Evolutionary conservation across 2,113 vertebrate species (phyloP), one percentile per base, ranked within the genome.

Genomic region (Sylvietta virens): DNA sequence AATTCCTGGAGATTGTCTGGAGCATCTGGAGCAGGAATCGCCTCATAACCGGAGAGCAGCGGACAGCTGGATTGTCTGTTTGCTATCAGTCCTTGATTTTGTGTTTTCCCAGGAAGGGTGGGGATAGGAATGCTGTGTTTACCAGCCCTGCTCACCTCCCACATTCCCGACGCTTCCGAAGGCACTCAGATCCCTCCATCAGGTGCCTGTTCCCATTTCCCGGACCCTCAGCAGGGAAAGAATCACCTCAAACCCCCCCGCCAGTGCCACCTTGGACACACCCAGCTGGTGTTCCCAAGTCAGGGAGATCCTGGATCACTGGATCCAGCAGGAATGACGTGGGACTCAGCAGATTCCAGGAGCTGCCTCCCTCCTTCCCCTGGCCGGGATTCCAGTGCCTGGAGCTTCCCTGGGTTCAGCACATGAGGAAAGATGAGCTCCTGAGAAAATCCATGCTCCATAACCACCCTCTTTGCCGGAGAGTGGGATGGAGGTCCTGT

Each of bases 21-120:
- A 78, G 23, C 17, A 48, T 70, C 22, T 58, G 74, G 65, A 39
- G 47, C 27, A 14, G 57, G 67, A 54, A 11, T 9, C 67, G 18
- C 48, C 81, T 33, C 14, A 0, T 14, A 6, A 17, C 27, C 9
- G 0, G 31, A 57, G 78, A 79, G 40, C 58, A 30, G 66, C 33
- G 15, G 54, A 20, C 31, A 73, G 54, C 67, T 45, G 77, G 58
- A 5, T 20, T 19, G 39, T 62, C 93, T 91, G 92, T 74, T 96
- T 78, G 72, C 65, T 9, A 62, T 96, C 60, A 95, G 67, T 51
- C 35, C 51, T 6, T 3, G 15, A 5, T 35, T 51, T 66, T 81
- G 53, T 39, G 45, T 54, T 94, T 89, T 81, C 67, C 33, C 11
- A 15, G 84, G 90, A 78, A 86, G 93, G 95, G 96, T 67, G 95